Evolutionary conservation across 2,888 invertebrate genomes (phyloP).

Genomic region (Mythimna lalbum): DNA sequence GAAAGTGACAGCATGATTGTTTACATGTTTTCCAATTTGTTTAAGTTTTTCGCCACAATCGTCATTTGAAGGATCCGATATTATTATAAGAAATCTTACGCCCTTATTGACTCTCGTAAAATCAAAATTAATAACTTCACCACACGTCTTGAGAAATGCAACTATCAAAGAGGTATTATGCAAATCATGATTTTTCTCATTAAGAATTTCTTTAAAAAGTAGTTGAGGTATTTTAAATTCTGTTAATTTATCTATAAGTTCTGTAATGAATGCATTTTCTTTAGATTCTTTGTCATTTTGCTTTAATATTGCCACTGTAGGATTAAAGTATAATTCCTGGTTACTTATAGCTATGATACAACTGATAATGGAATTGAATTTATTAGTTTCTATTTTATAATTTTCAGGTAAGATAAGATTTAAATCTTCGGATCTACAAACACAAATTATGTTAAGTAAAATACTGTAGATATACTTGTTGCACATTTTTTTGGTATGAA

Average conservation of each 20-base stretch:
- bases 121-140: conserved; percentile 54
- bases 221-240: conserved; percentile 53
- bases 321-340: conserved; percentile 52
- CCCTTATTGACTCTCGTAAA: conserved; percentile 51
- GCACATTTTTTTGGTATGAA: conserved; percentile 32
- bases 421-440: not conserved
- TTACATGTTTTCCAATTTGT: conserved; percentile 59
- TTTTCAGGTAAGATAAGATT: conserved; percentile 5
- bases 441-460: conserved; percentile 5
- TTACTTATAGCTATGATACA: conserved; percentile 64
- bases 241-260: conserved; percentile 57
- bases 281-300: conserved; percentile 16
- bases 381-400: not conserved
- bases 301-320: conserved; percentile 61
- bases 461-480: conserved; percentile 5
- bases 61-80: conserved; percentile 54
- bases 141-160: conserved; percentile 65
- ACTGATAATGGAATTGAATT: conserved; percentile 49
- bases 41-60: conserved; percentile 56
- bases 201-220: conserved; percentile 36
- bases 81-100: conserved; percentile 70
- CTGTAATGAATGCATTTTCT: conserved; percentile 52
- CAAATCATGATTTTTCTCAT: conserved; percentile 40
- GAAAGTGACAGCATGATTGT: conserved; percentile 70
- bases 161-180: conserved; percentile 48